These are phyloP conservation scores for Mycetomoellerius zeteki DNA, from an alignment of 1,140 invertebrate genomes.

Conservation along the genomic window DNA sequence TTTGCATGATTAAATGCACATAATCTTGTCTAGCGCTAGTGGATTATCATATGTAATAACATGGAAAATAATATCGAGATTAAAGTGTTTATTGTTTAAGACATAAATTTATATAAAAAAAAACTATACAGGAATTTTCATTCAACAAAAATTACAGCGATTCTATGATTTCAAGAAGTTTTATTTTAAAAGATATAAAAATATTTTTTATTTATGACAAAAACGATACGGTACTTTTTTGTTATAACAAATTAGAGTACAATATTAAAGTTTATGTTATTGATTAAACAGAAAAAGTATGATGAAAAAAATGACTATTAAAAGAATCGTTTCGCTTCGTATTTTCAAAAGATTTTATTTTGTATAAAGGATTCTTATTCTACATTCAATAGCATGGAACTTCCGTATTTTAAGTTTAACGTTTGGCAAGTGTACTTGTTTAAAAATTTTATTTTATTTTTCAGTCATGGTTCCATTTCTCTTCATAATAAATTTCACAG, in stretches of 20 bases:
- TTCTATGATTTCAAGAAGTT: neutral
- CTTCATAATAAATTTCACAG: conserved; percentile 10
- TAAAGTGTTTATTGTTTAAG: conserved; percentile 1
- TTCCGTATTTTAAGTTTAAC: neutral
- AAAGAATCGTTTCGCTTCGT: neutral
- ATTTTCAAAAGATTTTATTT: neutral
- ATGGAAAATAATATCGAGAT: conserved; percentile 15
- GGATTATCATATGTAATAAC: conserved; percentile 10
- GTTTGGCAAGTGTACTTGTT: conserved; percentile 3
- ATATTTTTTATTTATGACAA: neutral
- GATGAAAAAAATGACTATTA: neutral
- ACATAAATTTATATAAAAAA: neutral
- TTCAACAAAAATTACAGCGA: neutral
- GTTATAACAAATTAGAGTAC: neutral
- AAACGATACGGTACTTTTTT: neutral
- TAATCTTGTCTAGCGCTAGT: conserved; percentile 6
- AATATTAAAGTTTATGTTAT: neutral
- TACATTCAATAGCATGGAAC: conserved; percentile 18
- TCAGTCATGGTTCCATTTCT: neutral
- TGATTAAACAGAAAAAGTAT: neutral
- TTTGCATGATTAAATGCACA: conserved; percentile 22
- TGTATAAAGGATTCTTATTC: neutral
- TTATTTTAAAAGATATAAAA: neutral
- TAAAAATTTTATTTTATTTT: conserved; percentile 28
- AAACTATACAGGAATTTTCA: neutral